phyloP scores from a whole-genome alignment of 1,140 invertebrate genomes.

The Drosophila bipectinata region DNA sequence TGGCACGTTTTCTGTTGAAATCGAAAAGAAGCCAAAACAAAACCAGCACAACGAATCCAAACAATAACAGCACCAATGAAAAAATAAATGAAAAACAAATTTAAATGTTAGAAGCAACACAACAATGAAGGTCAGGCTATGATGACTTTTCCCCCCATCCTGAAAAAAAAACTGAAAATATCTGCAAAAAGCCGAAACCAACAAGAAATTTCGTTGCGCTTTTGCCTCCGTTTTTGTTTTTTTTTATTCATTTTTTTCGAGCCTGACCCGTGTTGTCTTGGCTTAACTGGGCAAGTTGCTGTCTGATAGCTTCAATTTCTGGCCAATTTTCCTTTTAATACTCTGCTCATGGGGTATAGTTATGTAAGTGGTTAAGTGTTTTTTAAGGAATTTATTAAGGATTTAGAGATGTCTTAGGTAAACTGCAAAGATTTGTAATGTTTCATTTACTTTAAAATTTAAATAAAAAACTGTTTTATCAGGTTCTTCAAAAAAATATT shows the following conservation, averaged over 20 bases:
- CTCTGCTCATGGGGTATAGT: not conserved
- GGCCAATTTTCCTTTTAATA: conserved; percentile 55
- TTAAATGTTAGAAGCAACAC: conserved; percentile 74
- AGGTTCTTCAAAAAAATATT: too few relatives aligned
- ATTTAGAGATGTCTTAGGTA: too few relatives aligned
- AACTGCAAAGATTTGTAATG: too few relatives aligned
- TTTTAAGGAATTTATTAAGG: too few relatives aligned
- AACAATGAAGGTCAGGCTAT: conserved; percentile 71
- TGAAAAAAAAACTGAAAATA: conserved; percentile 1
- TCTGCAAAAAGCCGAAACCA: conserved; percentile 17
- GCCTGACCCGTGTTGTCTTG: conserved; percentile 41
- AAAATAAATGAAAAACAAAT: conserved; percentile 62
- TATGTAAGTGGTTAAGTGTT: too few relatives aligned
- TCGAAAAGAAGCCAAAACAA: conserved; percentile 60
- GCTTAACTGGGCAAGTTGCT: conserved; percentile 47
- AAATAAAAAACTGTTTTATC: too few relatives aligned
- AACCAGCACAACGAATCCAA: conserved; percentile 20
- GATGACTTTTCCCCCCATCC: conserved; percentile 40
- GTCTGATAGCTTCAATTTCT: conserved; percentile 70
- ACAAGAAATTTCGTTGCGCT: conserved; percentile 47
- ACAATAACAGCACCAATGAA: not conserved
- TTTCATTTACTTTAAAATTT: too few relatives aligned
- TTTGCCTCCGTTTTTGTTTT: conserved; percentile 19
- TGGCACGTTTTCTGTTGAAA: conserved; percentile 79
- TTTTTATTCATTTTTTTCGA: conserved; percentile 1